phyloP scores from a whole-genome alignment of 1,140 invertebrate genomes.

The Hylaeus volcanicus region DNA sequence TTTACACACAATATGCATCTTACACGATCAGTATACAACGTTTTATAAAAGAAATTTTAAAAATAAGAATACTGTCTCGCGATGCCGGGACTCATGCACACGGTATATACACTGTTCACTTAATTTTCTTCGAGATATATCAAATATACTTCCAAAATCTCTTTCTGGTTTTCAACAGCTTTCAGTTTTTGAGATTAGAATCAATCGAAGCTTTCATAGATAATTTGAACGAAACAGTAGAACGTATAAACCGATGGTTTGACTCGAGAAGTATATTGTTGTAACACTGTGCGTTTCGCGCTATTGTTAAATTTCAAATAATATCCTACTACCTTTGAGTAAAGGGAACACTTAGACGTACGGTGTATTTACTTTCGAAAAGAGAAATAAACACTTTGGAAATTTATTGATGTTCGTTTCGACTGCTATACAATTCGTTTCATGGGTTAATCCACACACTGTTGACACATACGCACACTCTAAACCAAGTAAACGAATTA shows the following conservation, averaged over 20 bases:
- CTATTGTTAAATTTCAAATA: slow-evolving; percentile 34
- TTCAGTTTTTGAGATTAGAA: slow-evolving; percentile 11
- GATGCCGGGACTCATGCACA: slow-evolving; percentile 24
- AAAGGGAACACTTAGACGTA: not conserved
- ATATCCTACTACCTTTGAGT: not conserved
- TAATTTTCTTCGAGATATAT: not conserved
- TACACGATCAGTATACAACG: slow-evolving; percentile 40
- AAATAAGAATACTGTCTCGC: slow-evolving; percentile 19
- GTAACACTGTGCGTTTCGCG: slow-evolving; percentile 4
- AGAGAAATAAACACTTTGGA: not conserved
- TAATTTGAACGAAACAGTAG: slow-evolving; percentile 14
- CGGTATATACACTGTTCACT: not conserved
- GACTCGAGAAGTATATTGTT: not conserved
- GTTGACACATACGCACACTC: slow-evolving; percentile 14
- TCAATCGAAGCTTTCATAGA: not conserved
- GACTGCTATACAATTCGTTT: slow-evolving; percentile 5
- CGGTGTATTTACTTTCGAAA: slow-evolving; percentile 3
- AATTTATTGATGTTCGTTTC: not conserved
- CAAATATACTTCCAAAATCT: not conserved
- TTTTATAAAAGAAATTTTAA: slow-evolving; percentile 36
- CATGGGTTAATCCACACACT: slow-evolving; percentile 6
- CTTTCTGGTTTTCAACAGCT: not conserved
- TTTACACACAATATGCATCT: slow-evolving; percentile 78
- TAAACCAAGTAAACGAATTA: slow-evolving; percentile 27
- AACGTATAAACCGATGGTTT: slow-evolving; percentile 16